Evolutionary conservation across 2,888 invertebrate species (phyloP), one percentile per base, ranked within the genome.

Genomic region (Gisinianus flammeolus): DNA sequence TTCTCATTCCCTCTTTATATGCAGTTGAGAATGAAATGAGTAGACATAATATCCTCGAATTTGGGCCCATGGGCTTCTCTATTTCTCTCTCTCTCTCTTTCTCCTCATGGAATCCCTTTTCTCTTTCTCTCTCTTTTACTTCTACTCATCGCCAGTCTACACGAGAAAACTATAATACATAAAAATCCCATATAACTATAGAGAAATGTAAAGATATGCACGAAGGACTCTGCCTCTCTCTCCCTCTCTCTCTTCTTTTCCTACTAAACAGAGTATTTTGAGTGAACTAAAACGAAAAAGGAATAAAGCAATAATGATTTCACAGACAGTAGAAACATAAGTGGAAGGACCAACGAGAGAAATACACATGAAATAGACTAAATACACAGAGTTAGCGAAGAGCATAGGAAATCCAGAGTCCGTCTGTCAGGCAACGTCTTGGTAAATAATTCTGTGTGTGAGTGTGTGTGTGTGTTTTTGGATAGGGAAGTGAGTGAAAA

Each of bases 11-110:
- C 80, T 75, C 73, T 81, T 68, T 79, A 33, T 72, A 30, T 28
- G 66, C 52, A 74, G 52, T 74, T 66, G 66, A 77, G 72, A 78
- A 78, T 74, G 78, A 78, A 81, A 80, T 81, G 80, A 80, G 80
- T 74, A 76, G 79, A 76, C 79, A 80, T 80, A 78, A 81, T 81
- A 79, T 79, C 78, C 76, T 54, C 52, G 79, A 79, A 79, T 78
- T 80, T 73, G 31, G 76, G 79, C 81, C 80, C 76, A 80, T 80
- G 77, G 79, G 79, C 79, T 79, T 76, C 79, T 78, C 78, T 69
- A 28, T 67, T 33, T 75, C 69, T 78, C 71, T 72, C 35, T 28
- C 28, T 62, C 26, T 28, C 30, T 26, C 28, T 70, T 70, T 70
- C 54, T 44, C 64, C 26, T 64, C 64, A 16, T 58, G 22, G 24